Conservation (phyloP, 2,113 vertebrate genomes). For the Muscicapa adusta region DNA sequence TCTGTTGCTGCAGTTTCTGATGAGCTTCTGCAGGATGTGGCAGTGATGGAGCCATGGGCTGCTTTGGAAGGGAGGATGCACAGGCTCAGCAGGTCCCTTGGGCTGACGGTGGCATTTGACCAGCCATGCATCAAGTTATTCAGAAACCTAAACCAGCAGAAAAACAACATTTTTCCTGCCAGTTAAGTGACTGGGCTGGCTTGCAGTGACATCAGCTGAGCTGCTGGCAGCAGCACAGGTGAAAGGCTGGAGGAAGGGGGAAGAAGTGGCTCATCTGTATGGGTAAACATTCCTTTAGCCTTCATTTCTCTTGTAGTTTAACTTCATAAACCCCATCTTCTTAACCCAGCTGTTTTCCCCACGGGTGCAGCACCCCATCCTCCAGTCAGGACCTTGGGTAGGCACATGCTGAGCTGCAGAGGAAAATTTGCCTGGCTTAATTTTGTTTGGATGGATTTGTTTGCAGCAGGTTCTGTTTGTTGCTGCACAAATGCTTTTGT, state of each 20-base stretch:
- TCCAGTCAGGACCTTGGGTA: background rate
- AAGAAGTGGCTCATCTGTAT: background rate
- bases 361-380: background rate
- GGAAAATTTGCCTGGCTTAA: background rate
- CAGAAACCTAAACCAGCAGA: background rate
- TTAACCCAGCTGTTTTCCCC: background rate
- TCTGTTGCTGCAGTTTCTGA: background rate
- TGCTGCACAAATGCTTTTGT: background rate
- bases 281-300: background rate
- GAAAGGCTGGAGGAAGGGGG: background rate
- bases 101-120: background rate
- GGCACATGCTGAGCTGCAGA: background rate
- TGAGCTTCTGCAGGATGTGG: background rate
- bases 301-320: background rate
- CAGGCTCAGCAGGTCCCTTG: background rate
- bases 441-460: background rate
- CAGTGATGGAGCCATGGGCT: background rate
- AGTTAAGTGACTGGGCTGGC: background rate
- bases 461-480: background rate
- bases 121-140: rapidly evolving
- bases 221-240: background rate
- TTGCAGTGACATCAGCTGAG: background rate
- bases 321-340: background rate
- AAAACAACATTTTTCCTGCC: background rate
- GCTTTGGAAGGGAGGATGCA: background rate